Evolutionary conservation across 2,888 invertebrate species (phyloP), one percentile per base, ranked within the genome.

Genomic region (Steinernema scapterisci): DNA sequence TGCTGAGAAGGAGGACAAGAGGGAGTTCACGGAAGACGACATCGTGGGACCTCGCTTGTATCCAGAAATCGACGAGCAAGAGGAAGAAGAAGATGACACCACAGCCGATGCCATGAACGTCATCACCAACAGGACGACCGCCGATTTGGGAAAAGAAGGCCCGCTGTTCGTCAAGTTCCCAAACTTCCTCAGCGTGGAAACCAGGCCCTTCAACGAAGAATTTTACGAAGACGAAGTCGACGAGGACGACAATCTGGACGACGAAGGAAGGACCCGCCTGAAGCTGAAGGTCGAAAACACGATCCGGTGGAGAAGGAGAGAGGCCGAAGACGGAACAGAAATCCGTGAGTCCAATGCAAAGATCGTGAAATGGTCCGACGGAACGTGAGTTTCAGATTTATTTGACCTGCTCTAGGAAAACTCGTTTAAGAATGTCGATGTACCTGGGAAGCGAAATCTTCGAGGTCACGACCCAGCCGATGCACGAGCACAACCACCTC

Each of bases 171-270:
- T 97, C 0, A 97, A 97, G 88, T 89, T 99, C 76, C 99, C 99
- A 1, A 99, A 99, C 89, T 99, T 99, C 89, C 91, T 99, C 86
- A 97, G 96, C 0, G 95, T 99, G 51, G 97, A 97, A 88, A 96
- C 96, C 0, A 89, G 97, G 79, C 97, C 97, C 0, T 99, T 96
- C 87, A 97, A 97, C 88, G 43, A 93, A 0, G 93, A 92, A 77
- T 94, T 94, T 0, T 99, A 97, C 88, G 97, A 99, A 88, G 97
- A 97, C 89, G 99, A 99, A 90, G 94, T 97, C 81, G 97, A 99
- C 87, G 97, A 99, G 84, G 97, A 97, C 88, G 97, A 97, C 88
- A 78, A 75, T 31, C 89, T 96, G 82, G 97, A 99, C 87, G 97
- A 99, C 87, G 99, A 99, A 90, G 99, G 97, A 85, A 91, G 97